Evolutionary conservation across 2,888 invertebrate species (phyloP).

Genomic region (Myathropa florea): DNA sequence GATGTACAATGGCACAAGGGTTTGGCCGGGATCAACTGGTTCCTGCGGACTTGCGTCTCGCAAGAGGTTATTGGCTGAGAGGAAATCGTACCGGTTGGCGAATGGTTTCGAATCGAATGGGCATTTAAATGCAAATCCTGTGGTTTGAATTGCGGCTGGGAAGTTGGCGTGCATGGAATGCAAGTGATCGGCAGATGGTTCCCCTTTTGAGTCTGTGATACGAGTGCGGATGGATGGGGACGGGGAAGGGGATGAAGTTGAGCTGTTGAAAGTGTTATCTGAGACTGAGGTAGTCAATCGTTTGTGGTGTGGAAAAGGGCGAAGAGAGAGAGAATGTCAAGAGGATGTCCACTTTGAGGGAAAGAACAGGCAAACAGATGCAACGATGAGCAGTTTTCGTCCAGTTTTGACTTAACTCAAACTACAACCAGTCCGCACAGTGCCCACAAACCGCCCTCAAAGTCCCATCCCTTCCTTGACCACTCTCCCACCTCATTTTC

Average conservation of each 20-base stretch:
- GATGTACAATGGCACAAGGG: conserved; percentile 55
- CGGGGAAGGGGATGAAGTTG: background rate
- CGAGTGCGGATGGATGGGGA: background rate
- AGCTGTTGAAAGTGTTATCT: background rate
- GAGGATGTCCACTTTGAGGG: too few species aligned
- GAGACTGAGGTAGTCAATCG: background rate
- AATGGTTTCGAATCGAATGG: background rate
- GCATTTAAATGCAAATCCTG: background rate
- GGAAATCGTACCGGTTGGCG: conserved; percentile 59
- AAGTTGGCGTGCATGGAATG: background rate
- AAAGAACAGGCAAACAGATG: too few species aligned
- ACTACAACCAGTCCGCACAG: too few species aligned
- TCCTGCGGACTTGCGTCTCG: background rate
- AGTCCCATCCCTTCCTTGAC: too few species aligned
- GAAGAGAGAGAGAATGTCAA: too few species aligned
- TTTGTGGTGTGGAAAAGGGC: too few species aligned
- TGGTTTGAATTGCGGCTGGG: background rate
- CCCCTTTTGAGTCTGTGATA: background rate
- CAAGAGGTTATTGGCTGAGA: conserved; percentile 64
- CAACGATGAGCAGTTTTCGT: too few species aligned
- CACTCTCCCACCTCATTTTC: too few species aligned
- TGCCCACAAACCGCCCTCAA: too few species aligned
- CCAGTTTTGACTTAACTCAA: too few species aligned
- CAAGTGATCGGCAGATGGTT: background rate
- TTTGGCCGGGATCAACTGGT: conserved; percentile 56